Evolutionary conservation across 2,888 invertebrate species (phyloP), one percentile per base, ranked within the genome.

Genomic region (Branchellion lobata): DNA sequence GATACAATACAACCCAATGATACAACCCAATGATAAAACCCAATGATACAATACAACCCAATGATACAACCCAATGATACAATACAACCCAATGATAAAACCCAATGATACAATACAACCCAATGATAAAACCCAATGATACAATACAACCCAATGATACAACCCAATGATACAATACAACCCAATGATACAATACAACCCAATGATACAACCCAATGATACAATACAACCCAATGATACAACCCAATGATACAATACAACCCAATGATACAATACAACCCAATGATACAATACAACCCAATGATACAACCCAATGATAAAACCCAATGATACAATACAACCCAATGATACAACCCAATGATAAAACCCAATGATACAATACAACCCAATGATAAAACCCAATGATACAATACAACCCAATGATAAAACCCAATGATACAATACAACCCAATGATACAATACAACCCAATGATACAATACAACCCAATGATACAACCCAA

Each of bases 291-390:
- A 5, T 8, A 5, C 5, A 5, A 40, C 40, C 5, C 40, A 40
- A n/a, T 65, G 21, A 27, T 11, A 65, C 24, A 24, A 3, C 3
- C 65, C 3, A 65, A 65, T 18, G 18, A 14, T 34, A 36, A 8
- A 76, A 78, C 36, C 53, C 36, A 81, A 77, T 34, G 18, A 40
- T 29, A 78, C 47, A 68, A 27, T n/a, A n/a, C n/a, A n/a, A n/a
- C n/a, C 14, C 24, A 47, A 27, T 36, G 8, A 2, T 21, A 31
- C 29, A 18, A 21, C 2, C 53, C 5, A 5, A 21, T 29, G 53
- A 53, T 33, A 29, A 11, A 0, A 0, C n/a, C 40, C 29, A n/a
- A 29, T 8, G 14, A 40, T 14, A 40, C 14, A 40, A 5, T 8
- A 5, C 5, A 5, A 40, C 40, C 5, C 40, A 40, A n/a, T 65